Evolutionary conservation across 1,140 invertebrate genomes (phyloP).

Genomic region (Macrocentrus cingulum): DNA sequence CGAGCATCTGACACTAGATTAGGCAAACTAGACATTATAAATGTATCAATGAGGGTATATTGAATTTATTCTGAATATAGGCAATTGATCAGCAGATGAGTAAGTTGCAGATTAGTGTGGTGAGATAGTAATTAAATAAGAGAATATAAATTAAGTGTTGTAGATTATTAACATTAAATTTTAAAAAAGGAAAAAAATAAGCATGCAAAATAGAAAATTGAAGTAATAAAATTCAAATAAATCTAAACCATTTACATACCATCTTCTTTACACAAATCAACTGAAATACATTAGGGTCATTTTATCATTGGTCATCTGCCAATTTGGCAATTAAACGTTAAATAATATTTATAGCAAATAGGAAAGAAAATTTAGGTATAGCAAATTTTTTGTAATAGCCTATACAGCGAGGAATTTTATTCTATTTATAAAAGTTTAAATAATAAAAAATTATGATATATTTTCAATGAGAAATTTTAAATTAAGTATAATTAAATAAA

Average conservation of each 20-base stretch:
- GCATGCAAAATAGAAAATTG: conserved; percentile 45
- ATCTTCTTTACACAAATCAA: conserved; percentile 55
- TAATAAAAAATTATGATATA: too few species aligned
- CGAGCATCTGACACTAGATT: too few species aligned
- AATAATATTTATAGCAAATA: background rate
- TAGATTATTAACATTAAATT: conserved; percentile 2
- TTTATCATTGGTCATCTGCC: conserved; percentile 41
- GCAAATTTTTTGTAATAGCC: too few species aligned
- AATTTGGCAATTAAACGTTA: background rate
- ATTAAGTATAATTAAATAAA: too few species aligned
- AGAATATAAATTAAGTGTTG: conserved; percentile 9
- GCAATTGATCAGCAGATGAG: background rate
- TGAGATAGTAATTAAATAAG: conserved; percentile 8
- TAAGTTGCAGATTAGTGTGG: background rate
- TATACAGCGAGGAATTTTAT: too few species aligned
- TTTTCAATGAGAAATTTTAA: too few species aligned
- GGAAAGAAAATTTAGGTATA: too few species aligned
- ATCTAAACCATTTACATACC: conserved; percentile 51
- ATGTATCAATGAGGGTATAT: too few species aligned
- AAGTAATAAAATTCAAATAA: conserved; percentile 41
- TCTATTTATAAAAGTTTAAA: too few species aligned
- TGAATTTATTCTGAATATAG: background rate
- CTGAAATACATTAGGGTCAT: conserved; percentile 50
- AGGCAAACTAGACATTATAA: too few species aligned
- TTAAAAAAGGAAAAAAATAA: conserved; percentile 35